Base-by-base conservation (phyloP, 2,888 invertebrate genomes). In the Agrotis puta region DNA sequence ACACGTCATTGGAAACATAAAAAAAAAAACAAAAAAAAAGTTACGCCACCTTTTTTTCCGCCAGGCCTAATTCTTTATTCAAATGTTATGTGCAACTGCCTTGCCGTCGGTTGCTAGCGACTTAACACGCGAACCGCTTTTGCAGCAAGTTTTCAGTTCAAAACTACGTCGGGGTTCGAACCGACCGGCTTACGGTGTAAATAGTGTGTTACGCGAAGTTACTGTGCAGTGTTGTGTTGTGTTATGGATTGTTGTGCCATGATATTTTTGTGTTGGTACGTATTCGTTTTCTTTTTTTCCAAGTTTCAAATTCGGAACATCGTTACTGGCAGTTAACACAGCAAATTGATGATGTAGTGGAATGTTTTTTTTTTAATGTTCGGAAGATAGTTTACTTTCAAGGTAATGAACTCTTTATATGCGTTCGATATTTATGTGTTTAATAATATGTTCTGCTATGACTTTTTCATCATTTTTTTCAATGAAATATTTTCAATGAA, bases 141-240 rank as follows among this genome's bases (percentile, higher is more conserved):
- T 91, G 92, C 94, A 92, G 86, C 90, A 90, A 90, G 87, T 93
- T 93, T 94, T 92, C 95, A 95, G 95, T 95, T 92, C 81, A 90
- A 92, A 93, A 91, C 90, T 87, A 91, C 90, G 90, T 89, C 92
- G 92, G 88, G 90, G 84, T 83, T 89, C 89, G 90, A 88, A 89
- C 86, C 90, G 87, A 91, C 91, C 91, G 91, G 88, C 88, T 87
- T 77, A 84, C 64, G 66, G 77, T 81, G 76, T 82, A 77, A 74
- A 74, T 74, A 70, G 83, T 78, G 83, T 78, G 82, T 74, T 70
- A 79, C 82, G 79, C 70, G 70, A 64, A 75, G 77, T 77, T 69
- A 62, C 73, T 67, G 87, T 89, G 88, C 64, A 74, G 88, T 89
- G 87, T 74, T 63, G 86, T 86, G 84, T 70, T 59, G 82, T 83